Conservation (phyloP, 2,113 vertebrate genomes). For the Brachionichthys hirsutus region DNA sequence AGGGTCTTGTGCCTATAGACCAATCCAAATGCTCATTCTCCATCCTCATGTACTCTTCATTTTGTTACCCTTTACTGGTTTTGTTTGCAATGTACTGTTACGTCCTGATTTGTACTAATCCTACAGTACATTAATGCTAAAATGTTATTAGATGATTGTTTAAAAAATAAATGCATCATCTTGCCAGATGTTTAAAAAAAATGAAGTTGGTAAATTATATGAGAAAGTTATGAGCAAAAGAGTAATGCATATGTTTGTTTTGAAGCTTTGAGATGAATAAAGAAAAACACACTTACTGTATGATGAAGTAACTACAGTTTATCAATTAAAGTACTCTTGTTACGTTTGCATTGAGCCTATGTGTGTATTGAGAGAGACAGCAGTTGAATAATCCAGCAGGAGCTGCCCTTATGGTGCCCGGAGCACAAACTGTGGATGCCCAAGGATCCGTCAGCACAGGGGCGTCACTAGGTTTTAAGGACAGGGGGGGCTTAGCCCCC, state of each 20-base stretch:
- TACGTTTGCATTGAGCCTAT: neutral
- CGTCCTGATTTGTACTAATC: too few species aligned
- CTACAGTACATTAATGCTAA: slow-evolving; percentile 23
- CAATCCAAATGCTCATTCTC: slow-evolving; percentile 58
- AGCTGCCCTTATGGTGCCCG: too few species aligned
- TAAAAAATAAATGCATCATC: slow-evolving; percentile 41
- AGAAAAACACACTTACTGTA: slow-evolving; percentile 36
- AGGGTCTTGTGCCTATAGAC: slow-evolving; percentile 71
- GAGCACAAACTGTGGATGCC: too few species aligned
- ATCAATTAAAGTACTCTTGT: neutral
- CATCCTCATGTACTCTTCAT: slow-evolving; percentile 48
- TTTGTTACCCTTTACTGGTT: slow-evolving; percentile 52
- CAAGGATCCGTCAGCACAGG: too few species aligned
- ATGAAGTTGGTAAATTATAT: slow-evolving; percentile 57
- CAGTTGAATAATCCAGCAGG: too few species aligned
- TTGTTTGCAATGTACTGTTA: slow-evolving; percentile 47
- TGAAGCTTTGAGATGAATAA: slow-evolving; percentile 71
- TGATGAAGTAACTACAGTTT: neutral
- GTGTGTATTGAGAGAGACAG: too few species aligned
- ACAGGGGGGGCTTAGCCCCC: too few species aligned
- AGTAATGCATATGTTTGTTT: slow-evolving; percentile 64
- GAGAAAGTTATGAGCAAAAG: slow-evolving; percentile 52
- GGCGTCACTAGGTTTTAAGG: too few species aligned
- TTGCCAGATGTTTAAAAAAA: slow-evolving; percentile 49
- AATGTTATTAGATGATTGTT: slow-evolving; percentile 40